Base-by-base conservation (phyloP, 2,888 invertebrate species). In the Nebria brevicollis region DNA sequence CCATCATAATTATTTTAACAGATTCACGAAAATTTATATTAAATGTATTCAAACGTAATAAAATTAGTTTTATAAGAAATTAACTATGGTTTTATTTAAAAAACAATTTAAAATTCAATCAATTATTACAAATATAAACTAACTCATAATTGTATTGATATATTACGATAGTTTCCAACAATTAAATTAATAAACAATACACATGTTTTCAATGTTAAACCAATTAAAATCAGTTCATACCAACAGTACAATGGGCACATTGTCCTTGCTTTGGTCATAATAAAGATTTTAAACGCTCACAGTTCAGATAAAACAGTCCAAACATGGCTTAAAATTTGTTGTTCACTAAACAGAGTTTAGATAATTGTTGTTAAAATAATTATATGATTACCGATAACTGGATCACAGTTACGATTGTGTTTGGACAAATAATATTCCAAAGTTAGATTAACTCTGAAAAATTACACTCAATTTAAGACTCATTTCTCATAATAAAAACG, bases 31-130 rank as follows among this genome's bases (percentile, higher is more conserved):
- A 66, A 66, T 13, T 13, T 1, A 66, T 66, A 66, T 65, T n/a
- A n/a, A n/a, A 65, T 65, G 65, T n/a, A n/a, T n/a, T n/a, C n/a
- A n/a, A n/a, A n/a, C n/a, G n/a, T n/a, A n/a, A n/a, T n/a, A n/a
- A n/a, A n/a, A n/a, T n/a, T n/a, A n/a, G n/a, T n/a, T 7, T 20
- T 15, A 25, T 66, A 66, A 13, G 66, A 15, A 66, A 65, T 66
- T 66, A 66, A 66, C n/a, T 66, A 66, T 15, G 66, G 7, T 66
- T 66, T 66, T 0, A 66, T 20, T 66, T 66, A 66, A 20, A 25
- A 6, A 2, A n/a, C 15, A 8, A 13, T 66, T 15, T 66, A 8
- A 70, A 4, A 34, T 70, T 70, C 26, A 20, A 6, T 54, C 4
- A 11, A 54, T 13, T 11, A 54, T 13, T 54, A 54, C 54, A 54